Percentiles rank a stretch among this genome's conserved stretches.
Evolutionary conservation across 2,888 invertebrate species (phyloP).

Genomic region (Tetropium fuscum): DNA sequence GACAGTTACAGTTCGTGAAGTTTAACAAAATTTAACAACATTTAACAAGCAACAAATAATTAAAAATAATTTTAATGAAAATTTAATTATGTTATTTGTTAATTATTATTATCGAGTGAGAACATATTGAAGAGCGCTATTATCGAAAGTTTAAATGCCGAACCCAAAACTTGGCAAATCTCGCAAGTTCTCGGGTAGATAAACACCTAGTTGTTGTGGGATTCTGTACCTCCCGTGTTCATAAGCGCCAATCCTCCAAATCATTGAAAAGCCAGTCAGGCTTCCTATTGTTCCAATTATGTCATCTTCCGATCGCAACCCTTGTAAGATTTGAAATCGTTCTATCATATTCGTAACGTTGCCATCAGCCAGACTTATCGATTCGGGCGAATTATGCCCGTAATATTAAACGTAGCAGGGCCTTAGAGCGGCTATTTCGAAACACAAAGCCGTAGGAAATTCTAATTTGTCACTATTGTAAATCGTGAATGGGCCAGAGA

Average conservation of each 20-base stretch:
- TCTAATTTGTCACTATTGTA: slow-evolving; percentile 39
- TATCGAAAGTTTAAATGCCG: too few species aligned
- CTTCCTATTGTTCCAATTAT: slow-evolving; percentile 12
- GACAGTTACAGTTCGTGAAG: too few species aligned
- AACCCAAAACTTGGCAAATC: too few species aligned
- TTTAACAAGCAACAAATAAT: too few species aligned
- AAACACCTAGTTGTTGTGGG: too few species aligned
- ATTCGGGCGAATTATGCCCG: slow-evolving; percentile 6
- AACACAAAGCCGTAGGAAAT: slow-evolving; percentile 30
- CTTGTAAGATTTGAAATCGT: neutral
- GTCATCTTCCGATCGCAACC: slow-evolving; percentile 1
- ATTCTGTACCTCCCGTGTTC: too few species aligned
- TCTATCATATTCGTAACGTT: slow-evolving; percentile 1
- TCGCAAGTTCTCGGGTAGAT: too few species aligned
- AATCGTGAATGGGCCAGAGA: slow-evolving; percentile 26
- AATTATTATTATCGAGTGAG: too few species aligned
- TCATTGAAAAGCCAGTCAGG: slow-evolving; percentile 6
- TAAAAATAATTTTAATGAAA: too few species aligned
- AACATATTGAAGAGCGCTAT: too few species aligned
- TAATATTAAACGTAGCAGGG: slow-evolving; percentile 14
- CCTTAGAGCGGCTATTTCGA: slow-evolving; percentile 21
- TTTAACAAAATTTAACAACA: too few species aligned
- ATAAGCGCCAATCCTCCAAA: neutral
- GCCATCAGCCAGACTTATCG: slow-evolving; percentile 1
- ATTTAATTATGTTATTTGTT: too few species aligned